Conservation (phyloP, 2,113 vertebrate species). For the Lutjanus erythropterus region DNA sequence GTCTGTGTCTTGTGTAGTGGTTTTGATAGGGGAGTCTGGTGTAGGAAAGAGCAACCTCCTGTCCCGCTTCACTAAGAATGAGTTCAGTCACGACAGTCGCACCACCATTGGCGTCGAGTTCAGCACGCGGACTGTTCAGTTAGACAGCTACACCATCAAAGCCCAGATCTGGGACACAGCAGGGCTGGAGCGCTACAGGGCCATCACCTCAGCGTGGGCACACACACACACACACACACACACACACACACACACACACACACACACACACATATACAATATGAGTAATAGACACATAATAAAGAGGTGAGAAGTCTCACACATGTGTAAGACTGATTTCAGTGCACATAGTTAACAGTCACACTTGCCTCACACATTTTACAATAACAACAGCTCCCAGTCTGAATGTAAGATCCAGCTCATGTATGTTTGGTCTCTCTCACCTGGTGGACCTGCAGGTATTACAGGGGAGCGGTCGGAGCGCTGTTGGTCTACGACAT, state of each 20-base stretch:
- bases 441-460: slow-evolving; percentile 78
- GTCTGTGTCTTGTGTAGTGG: slow-evolving; percentile 83
- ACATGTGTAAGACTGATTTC: slow-evolving; percentile 3
- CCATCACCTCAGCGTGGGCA: slow-evolving; percentile 97
- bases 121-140: slow-evolving; percentile 91
- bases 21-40: slow-evolving; percentile 91
- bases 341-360: not conserved
- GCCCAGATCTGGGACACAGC: slow-evolving; percentile 99
- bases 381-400: not conserved
- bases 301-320: not conserved
- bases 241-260: slow-evolving; percentile 1
- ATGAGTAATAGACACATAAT: slow-evolving; percentile 14
- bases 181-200: slow-evolving; percentile 94
- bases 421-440: not conserved
- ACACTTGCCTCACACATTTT: not conserved
- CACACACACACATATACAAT: not conserved
- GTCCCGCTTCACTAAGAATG: slow-evolving; percentile 94
- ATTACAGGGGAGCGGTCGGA: slow-evolving; percentile 97
- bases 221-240: slow-evolving; percentile 38
- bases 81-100: slow-evolving; percentile 95
- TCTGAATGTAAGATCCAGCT: not conserved
- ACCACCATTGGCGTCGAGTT: slow-evolving; percentile 98
- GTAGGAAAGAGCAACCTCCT: slow-evolving; percentile 87
- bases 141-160: slow-evolving; percentile 89
- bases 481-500: slow-evolving; percentile 97